Base-by-base conservation (phyloP, 2,888 invertebrate genomes). In the Hecatera dysodea region DNA sequence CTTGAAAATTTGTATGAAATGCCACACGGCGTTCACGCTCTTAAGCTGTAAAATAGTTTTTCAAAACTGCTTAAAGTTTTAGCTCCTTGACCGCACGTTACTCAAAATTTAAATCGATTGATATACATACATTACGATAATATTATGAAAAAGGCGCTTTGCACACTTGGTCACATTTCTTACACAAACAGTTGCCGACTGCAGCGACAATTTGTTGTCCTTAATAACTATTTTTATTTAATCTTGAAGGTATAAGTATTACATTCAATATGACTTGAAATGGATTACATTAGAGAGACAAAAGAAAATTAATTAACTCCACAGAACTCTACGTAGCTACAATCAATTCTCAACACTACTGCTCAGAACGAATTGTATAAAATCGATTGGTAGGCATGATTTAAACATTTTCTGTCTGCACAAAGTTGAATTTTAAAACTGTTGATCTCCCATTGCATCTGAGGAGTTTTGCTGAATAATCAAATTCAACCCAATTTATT, bases 211-310 rank as follows among this genome's bases (percentile, higher is more conserved):
- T 19, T 29, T 19, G 19, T 39, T 29, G 22, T 22, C 36, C 46
- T 68, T 29, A 36, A 15, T 53, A 22, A 15, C 55, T 70, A 52
- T 15, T 70, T 44, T 44, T 33, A 33, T 57, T 50, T n/a, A 39
- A 22, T 19, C 33, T 15, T 55, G 15, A 56, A 57, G n/a, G 19
- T 6, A 19, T 27, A 59, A 36, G 33, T 57, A 55, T 27, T 27
- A 44, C 1, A 59, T 57, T 27, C 27, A n/a, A n/a, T n/a, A 36
- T 59, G 69, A 68, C 76, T 76, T 59, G 46, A 48, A 59, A 42
- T 67, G 19, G 33, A 48, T 73, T 67, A 73, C 15, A 56, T n/a
- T 33, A 33, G 12, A 55, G 22, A 36, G 36, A 22, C 22, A 56
- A 36, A 55, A 11, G n/a, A 55, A 27, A 29, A 29, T 11, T 22